phyloP scores from a whole-genome alignment of 2,888 invertebrate species.

The Tachystola acroxantha region DNA sequence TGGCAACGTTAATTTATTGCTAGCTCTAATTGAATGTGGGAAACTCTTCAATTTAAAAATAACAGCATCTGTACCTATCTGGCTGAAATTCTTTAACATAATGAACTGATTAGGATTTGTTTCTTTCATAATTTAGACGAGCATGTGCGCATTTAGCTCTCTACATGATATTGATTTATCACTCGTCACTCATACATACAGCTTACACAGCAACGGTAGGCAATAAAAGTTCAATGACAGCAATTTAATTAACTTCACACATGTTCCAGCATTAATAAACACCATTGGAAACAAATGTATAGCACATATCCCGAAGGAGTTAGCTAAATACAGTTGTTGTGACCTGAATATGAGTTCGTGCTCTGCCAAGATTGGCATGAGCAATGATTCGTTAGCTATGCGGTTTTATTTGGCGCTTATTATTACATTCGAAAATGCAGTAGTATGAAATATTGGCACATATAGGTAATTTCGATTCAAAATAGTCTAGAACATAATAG shows the following conservation, averaged over 20 bases:
- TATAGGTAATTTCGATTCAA: too few species aligned
- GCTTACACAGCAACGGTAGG: too few species aligned
- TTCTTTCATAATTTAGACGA: too few species aligned
- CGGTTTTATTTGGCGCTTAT: conserved; percentile 28
- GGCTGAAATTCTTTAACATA: not conserved
- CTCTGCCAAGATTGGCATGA: conserved; percentile 55
- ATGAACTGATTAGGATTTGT: not conserved
- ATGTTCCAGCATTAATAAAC: conserved; percentile 3
- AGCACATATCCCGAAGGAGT: conserved; percentile 22
- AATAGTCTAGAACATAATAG: too few species aligned
- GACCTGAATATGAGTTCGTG: conserved; percentile 52
- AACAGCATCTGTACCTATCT: too few species aligned
- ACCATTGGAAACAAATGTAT: not conserved
- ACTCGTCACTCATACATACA: too few species aligned
- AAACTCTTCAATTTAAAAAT: not conserved
- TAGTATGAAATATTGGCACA: too few species aligned
- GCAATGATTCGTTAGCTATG: conserved; percentile 31
- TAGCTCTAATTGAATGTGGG: not conserved
- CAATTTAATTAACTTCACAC: conserved; percentile 1
- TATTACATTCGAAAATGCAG: conserved; percentile 20
- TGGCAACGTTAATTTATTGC: conserved; percentile 4
- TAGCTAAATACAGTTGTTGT: conserved; percentile 32
- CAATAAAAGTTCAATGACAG: conserved; percentile 3
- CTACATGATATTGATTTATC: too few species aligned
- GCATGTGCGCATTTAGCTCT: too few species aligned